These are phyloP conservation scores for Agrotis segetum DNA, from an alignment of 2,888 invertebrate species.

Conservation along the genomic window DNA sequence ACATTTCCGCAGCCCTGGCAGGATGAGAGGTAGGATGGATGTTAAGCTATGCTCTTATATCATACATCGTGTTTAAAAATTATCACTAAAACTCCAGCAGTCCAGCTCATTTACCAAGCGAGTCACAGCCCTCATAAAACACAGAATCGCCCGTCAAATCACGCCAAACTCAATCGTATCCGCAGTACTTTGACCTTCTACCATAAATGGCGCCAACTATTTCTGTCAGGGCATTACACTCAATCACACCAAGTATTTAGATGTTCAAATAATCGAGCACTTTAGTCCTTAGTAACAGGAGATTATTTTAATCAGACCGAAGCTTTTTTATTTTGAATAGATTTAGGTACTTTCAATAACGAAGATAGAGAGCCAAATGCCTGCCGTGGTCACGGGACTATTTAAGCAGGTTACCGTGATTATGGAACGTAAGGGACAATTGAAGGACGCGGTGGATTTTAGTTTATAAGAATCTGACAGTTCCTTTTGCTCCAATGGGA, in stretches of 20 bases:
- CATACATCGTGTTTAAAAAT: too few relatives aligned
- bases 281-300: slow-evolving; percentile 3
- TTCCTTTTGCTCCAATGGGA: too few relatives aligned
- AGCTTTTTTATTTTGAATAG: not conserved
- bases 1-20: too few relatives aligned
- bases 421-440: too few relatives aligned
- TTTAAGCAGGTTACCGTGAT: too few relatives aligned
- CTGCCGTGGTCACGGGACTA: too few relatives aligned
- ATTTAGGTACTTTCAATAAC: not conserved
- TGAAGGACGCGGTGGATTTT: too few relatives aligned
- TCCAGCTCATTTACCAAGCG: not conserved
- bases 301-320: not conserved
- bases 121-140: not conserved
- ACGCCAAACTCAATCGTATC: slow-evolving; percentile 5
- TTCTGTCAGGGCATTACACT: slow-evolving; percentile 35
- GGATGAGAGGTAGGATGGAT: too few relatives aligned
- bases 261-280: slow-evolving; percentile 22
- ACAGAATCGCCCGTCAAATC: not conserved
- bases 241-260: slow-evolving; percentile 15
- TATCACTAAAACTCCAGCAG: too few relatives aligned
- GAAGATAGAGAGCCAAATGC: too few relatives aligned
- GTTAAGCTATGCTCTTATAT: too few relatives aligned
- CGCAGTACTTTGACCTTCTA: slow-evolving; percentile 12
- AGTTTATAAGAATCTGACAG: too few relatives aligned
- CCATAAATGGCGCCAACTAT: slow-evolving; percentile 29